Evolutionary conservation across 2,888 invertebrate genomes (phyloP), one percentile per base, ranked within the genome.

Genomic region (Girardia tigrina): DNA sequence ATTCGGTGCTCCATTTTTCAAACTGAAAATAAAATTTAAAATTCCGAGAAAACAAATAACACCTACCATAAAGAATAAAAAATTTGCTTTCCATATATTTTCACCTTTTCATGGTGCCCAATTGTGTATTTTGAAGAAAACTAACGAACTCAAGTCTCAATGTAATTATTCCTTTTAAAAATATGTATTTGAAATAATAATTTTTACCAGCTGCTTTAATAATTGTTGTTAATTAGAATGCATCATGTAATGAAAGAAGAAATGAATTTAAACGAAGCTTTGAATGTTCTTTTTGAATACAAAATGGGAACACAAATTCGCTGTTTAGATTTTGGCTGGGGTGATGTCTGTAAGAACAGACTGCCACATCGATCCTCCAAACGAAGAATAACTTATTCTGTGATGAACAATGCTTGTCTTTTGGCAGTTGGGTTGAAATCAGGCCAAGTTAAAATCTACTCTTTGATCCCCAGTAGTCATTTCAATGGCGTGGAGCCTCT

Each of bases 331-430:
- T 56, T 56, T 56, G 56, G 56, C 4, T 16, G 56, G n/a, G 56
- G 56, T 2, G n/a, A 56, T n/a, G 56, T 56, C n/a, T 20, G 56
- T 16, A 56, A 56, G 6, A 56, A 56, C 23, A 56, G 56, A 16
- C n/a, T 56, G 23, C 56, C 56, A 8, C 56, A 56, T 56, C 4
- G 56, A 56, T 56, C 56, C n/a, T 20, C 6, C 23, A 56, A 56
- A 56, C 4, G 56, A n/a, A n/a, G 56, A 56, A 56, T 56, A 4
- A 56, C 56, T n/a, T 56, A 56, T 56, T 23, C 56, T 2, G 56
- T 56, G n/a, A 56, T 56, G 56, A n/a, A 56, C n/a, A 56, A 56
- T 56, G 56, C 56, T 8, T 56, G 56, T 56, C 56, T 56, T 12
- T 16, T 56, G 4, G 56, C 56, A 4, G 56, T 56, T 23, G 56